Conservation (phyloP, 2,888 invertebrate species). For the Apeira syringaria region DNA sequence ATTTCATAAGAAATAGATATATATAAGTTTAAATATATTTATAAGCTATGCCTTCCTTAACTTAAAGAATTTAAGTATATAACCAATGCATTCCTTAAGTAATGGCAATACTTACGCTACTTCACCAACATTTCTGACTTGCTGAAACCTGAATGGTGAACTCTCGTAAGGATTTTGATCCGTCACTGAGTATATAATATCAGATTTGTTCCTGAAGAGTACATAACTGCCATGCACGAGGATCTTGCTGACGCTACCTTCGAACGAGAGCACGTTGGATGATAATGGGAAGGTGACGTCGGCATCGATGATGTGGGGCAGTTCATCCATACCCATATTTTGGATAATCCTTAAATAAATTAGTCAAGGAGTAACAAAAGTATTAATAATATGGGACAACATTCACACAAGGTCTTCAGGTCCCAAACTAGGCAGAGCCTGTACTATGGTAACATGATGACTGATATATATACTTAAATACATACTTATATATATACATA, state of each 20-base stretch:
- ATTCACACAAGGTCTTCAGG: too few relatives aligned
- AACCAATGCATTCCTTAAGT: too few relatives aligned
- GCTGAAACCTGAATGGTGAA: constrained; percentile 59
- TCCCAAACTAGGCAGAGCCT: too few relatives aligned
- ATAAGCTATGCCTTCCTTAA: too few relatives aligned
- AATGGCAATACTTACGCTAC: constrained; percentile 60
- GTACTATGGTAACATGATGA: too few relatives aligned
- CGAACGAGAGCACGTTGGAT: constrained; percentile 47
- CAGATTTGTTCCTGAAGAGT: constrained; percentile 50
- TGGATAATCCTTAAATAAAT: background rate
- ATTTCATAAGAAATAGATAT: too few relatives aligned
- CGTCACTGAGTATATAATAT: constrained; percentile 33
- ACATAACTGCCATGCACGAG: constrained; percentile 49
- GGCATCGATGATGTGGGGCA: constrained; percentile 44
- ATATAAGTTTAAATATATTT: too few relatives aligned
- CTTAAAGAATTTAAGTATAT: too few relatives aligned
- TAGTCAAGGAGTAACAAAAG: too few relatives aligned
- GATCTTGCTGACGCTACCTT: constrained; percentile 49
- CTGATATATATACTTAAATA: too few relatives aligned
- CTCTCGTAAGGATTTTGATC: constrained; percentile 32
- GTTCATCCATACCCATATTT: constrained; percentile 39
- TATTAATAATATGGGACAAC: too few relatives aligned
- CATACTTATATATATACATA: too few relatives aligned
- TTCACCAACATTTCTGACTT: constrained; percentile 47
- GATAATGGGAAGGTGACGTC: constrained; percentile 46